A percentile compares a stretch with the other conserved stretches of the same genome.
Evolutionary conservation across 2,113 vertebrate genomes (phyloP).

Genomic region (Himantopus leucocephalus): DNA sequence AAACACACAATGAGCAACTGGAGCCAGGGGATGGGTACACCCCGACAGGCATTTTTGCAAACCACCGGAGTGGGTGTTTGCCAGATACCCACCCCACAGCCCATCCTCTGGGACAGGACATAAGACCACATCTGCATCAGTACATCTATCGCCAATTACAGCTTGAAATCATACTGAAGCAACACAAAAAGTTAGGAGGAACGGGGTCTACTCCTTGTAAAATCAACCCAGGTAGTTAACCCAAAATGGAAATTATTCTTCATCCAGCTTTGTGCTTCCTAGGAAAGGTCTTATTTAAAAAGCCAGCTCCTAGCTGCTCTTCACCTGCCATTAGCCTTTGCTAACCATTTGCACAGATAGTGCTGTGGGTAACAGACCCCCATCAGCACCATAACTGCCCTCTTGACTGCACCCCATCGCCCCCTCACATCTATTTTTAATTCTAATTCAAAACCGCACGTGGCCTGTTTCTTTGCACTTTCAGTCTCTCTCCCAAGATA

Average conservation of each 20-base stretch:
- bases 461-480: neutral
- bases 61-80: accelerated
- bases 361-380: neutral
- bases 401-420: neutral
- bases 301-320: neutral
- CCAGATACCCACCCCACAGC: neutral
- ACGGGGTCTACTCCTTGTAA: neutral
- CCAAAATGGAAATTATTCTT: neutral
- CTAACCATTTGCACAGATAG: neutral
- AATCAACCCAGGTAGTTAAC: neutral
- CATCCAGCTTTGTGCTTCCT: neutral
- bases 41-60: neutral
- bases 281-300: neutral
- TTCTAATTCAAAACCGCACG: neutral
- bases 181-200: neutral
- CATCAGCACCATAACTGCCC: neutral
- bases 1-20: neutral
- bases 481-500: neutral
- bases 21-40: neutral
- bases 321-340: neutral
- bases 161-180: neutral
- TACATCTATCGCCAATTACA: neutral
- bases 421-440: neutral
- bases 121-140: neutral
- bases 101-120: neutral